Base-by-base conservation (phyloP, 2,888 invertebrate genomes). In the Zygaena filipendulae region DNA sequence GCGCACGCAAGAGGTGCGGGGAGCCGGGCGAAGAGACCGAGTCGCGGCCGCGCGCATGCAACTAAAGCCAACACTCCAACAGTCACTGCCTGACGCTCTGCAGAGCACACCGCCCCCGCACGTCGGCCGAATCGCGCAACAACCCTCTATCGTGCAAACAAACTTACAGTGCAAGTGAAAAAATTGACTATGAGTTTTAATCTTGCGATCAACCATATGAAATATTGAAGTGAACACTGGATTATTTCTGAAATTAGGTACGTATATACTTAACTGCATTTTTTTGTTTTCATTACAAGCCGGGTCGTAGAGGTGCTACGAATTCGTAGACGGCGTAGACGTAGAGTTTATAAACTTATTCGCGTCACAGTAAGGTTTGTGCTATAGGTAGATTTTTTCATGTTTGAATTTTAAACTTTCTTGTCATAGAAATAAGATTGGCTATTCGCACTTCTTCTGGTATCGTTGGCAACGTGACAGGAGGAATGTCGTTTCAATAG, bases 1-100 rank as follows among this genome's bases (percentile, higher is more conserved):
- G 75, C 79, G 79, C 79, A 79, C 70, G 71, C 70, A 60, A 63
- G 68, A 64, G 59, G 66, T 33, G 70, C 57, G 68, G 63, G 66
- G 64, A 45, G 54, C 45, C 52, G 59, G 48, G 49, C 52, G 41
- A 51, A 45, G 45, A 53, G 50, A 56, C 54, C 52, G 44, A 58
- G 54, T 52, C 45, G 51, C 56, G 51, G 56, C 53, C 56, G 59
- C 50, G 49, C 46, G 50, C 48, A 52, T 54, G 56, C 57, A 53
- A 43, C 45, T 43, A n/a, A n/a, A n/a, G n/a, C n/a, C 27, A 19
- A 12, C 34, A 37, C 45, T 43, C 53, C 49, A 48, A 46, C 77
- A 79, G 77, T 79, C 74, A 58, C 52, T 53, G 67, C 53, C 60
- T 63, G 66, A 62, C 77, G 72, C 71, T 71, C 74, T 61, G 48